Evolutionary conservation across 2,113 vertebrate species (phyloP), one percentile per base, ranked within the genome.

Genomic region (Solea solea): DNA sequence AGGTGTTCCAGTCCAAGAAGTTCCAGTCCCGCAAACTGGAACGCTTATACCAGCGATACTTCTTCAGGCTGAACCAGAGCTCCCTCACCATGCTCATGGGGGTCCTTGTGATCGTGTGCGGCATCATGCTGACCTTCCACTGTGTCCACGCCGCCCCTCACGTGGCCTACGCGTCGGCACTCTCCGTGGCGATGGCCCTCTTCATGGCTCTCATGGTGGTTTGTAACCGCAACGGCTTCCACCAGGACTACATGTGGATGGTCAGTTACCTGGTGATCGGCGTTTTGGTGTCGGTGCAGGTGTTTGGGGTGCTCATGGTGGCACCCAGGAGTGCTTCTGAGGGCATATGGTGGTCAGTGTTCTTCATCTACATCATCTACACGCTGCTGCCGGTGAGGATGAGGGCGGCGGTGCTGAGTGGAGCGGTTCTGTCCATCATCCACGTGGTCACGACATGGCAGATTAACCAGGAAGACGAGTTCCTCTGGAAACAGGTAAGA

Each of bases 31-130:
- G 95, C 84, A 99, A 99, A 83, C 92, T 99, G 93, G 97, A 99
- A 88, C 94, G 96, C 3, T 94, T 98, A 7, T 99, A 99, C 94
- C 97, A 99, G 91, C 95, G 97, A 44, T 98, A 99, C 93, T 98
- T 98, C 90, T 98, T 98, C 86, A 94, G 97, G 88, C 96, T 99
- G 90, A 98, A 99, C 94, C 97, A 98, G 95, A 98, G 97, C 93
- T 97, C 96, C 63, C 91, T 99, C 81, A 97, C 97, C 0, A 96
- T 98, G 95, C 93, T 99, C 56, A 97, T 99, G 97, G 97, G 95
- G 0, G 95, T 97, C 3, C 93, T 98, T 49, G 95, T 98, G 85
- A 90, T 98, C 58, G 96, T 97, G 21, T 96, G 93, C 0, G 95
- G 93, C 8, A 95, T 98, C 81, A 95, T 98, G 95, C 89, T 98